Percentiles rank a stretch among this genome's conserved stretches.
These are phyloP conservation scores for Aix galericulata DNA, from an alignment of 2,113 vertebrate genomes.

Conservation along the genomic window DNA sequence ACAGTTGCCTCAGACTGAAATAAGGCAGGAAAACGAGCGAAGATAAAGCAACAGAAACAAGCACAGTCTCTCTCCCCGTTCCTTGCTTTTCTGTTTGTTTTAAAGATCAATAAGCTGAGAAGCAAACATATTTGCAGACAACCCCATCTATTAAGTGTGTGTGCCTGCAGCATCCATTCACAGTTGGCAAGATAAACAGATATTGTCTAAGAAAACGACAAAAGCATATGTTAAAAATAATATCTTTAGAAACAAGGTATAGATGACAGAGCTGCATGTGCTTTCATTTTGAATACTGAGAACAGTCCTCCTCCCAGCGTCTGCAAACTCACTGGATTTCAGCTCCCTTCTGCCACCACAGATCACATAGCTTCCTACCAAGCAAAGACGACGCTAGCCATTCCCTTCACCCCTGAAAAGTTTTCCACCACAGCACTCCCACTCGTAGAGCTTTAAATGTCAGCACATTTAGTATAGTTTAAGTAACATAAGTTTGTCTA, in stretches of 20 bases:
- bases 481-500: background rate
- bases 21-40: background rate
- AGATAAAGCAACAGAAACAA: background rate
- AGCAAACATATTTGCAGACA: background rate
- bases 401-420: slow-evolving; percentile 22
- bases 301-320: background rate
- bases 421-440: slow-evolving; percentile 39
- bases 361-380: slow-evolving; percentile 23
- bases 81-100: background rate
- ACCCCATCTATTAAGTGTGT: background rate
- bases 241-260: background rate
- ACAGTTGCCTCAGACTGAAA: slow-evolving; percentile 13
- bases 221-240: background rate
- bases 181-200: background rate
- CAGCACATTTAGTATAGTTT: slow-evolving; percentile 19
- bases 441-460: slow-evolving; percentile 33
- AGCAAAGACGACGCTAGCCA: slow-evolving; percentile 29
- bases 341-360: background rate
- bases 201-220: background rate
- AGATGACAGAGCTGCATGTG: background rate
- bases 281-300: background rate
- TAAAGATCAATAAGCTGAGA: background rate
- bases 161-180: background rate
- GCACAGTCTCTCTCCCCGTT: background rate
- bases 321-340: slow-evolving; percentile 23